These are phyloP conservation scores for Petrosia ficiformis DNA, from an alignment of 37 sponge, comb jelly and placozoan species.

Conservation along the genomic window DNA sequence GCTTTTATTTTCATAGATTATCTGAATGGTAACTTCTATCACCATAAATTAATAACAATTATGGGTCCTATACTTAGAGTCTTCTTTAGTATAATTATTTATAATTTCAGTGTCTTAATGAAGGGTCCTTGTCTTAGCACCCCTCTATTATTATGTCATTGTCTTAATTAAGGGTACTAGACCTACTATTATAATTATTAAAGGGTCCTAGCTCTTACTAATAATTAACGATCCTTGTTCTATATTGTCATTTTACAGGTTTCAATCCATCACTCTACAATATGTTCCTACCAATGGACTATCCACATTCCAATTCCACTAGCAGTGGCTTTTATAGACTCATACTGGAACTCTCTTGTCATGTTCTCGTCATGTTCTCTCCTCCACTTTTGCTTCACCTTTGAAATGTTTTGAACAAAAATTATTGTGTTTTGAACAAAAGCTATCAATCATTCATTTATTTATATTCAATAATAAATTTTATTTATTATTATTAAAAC, in stretches of 20 bases:
- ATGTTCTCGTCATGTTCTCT: too few relatives aligned
- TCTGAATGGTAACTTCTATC: slow-evolving; percentile 79
- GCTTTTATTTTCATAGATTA: slow-evolving; percentile 87
- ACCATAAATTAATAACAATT: not conserved
- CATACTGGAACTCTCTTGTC: too few relatives aligned
- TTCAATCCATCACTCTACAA: slow-evolving; percentile 61
- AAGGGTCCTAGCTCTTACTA: not conserved
- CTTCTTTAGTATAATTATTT: not conserved
- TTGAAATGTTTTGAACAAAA: too few relatives aligned
- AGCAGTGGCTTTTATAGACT: too few relatives aligned
- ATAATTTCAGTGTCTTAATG: not conserved
- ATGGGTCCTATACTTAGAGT: not conserved
- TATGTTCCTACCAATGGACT: slow-evolving; percentile 36
- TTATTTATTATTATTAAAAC: too few relatives aligned
- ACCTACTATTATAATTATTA: not conserved
- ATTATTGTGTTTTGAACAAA: too few relatives aligned
- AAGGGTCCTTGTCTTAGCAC: too few relatives aligned
- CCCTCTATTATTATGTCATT: not conserved
- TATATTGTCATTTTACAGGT: slow-evolving; percentile 32
- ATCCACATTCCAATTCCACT: slow-evolving; percentile 67
- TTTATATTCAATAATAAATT: too few relatives aligned
- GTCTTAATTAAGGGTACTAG: not conserved
- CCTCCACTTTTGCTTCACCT: too few relatives aligned
- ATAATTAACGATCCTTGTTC: not conserved
- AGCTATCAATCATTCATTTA: too few relatives aligned